Base-by-base conservation (phyloP, 2,888 invertebrate genomes). In the Dyspetes luteomarginatus region DNA sequence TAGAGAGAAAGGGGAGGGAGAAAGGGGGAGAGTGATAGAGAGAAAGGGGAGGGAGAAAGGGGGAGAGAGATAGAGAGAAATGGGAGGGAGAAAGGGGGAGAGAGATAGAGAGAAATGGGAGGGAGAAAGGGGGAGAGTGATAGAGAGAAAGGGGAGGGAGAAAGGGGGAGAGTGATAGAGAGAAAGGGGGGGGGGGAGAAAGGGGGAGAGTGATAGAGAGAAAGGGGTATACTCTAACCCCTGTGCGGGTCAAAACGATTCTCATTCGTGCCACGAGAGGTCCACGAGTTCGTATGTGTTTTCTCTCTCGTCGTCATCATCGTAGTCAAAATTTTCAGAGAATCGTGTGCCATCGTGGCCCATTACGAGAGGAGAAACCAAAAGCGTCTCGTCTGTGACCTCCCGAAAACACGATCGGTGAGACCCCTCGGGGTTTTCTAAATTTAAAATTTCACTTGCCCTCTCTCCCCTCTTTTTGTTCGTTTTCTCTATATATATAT, bases 151-250 rank as follows among this genome's bases (percentile, higher is more conserved):
- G 58, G 12, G 28, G 28, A 50, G 48, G 22, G 36, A 64, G 12
- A n/a, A 22, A 17, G 17, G 12, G 28, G n/a, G n/a, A n/a, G n/a
- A n/a, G n/a, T n/a, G n/a, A n/a, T n/a, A n/a, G n/a, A n/a, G n/a
- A n/a, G n/a, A n/a, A n/a, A n/a, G n/a, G n/a, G n/a, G n/a, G n/a
- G n/a, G n/a, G n/a, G n/a, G n/a, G n/a, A n/a, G n/a, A n/a, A n/a
- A n/a, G n/a, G n/a, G 3, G 48, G 28, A 69, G 36, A 24, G 55
- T 22, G 64, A 36, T 41, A 45, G 45, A 58, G 64, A 69, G 67
- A 28, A 4, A 5, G 5, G 3, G 28, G n/a, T n/a, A n/a, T n/a
- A n/a, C n/a, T n/a, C n/a, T n/a, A n/a, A n/a, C n/a, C n/a, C 5
- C n/a, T 2, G 5, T 7, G 26, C 15, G 56, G 30, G 56, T 28